phyloP scores from a whole-genome alignment of 1,140 invertebrate genomes.

The honey bee (Apis mellifera) region Amel_HAv3.1 CM009941.2:9517001-9517500 shows the following conservation, averaged over 20 bases:
- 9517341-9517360: not conserved
- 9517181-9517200: not conserved
- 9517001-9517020: too few species aligned
- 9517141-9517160: too few species aligned
- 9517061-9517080: too few species aligned
- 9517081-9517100: too few species aligned
- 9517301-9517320: too few species aligned
- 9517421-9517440: constrained; percentile 36
- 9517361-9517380: not conserved
- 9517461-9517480: constrained; percentile 31
- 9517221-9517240: not conserved
- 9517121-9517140: too few species aligned
- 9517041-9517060: too few species aligned
- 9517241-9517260: not conserved
- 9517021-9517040: too few species aligned
- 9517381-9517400: not conserved
- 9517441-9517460: constrained; percentile 51
- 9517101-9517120: too few species aligned
- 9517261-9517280: not conserved
- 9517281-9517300: not conserved
- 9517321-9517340: not conserved
- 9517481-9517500: constrained; percentile 49
- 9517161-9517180: not conserved
- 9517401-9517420: constrained; percentile 23
- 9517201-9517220: not conserved